Percentiles rank a stretch among this genome's conserved stretches.
Evolutionary conservation across 2,797 vertebrate species (phyloP).

Genomic region (Epinephelus malabaricus): DNA sequence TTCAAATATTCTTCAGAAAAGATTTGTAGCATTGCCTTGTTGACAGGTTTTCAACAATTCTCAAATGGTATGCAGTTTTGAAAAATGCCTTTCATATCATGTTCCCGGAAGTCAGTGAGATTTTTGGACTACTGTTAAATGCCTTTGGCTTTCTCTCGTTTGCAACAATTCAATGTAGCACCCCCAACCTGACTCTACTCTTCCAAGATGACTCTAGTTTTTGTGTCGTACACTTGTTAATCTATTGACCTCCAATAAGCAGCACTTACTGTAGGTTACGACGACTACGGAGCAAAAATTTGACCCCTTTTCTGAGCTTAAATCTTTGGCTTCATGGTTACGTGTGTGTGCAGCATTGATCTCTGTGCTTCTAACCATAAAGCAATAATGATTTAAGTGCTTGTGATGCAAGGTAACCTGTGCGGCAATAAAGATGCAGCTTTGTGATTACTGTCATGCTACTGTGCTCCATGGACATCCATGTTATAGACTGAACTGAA

Average conservation of each 20-base stretch:
- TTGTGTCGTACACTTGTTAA: slow-evolving; percentile 58
- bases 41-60: slow-evolving; percentile 69
- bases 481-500: slow-evolving; percentile 53
- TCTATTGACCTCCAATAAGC: slow-evolving; percentile 73
- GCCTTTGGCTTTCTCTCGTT: slow-evolving; percentile 74
- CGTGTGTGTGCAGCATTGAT: slow-evolving; percentile 71
- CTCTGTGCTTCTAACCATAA: slow-evolving; percentile 84
- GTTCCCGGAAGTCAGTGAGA: slow-evolving; percentile 63
- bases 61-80: slow-evolving; percentile 78
- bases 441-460: slow-evolving; percentile 79
- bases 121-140: slow-evolving; percentile 68
- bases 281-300: slow-evolving; percentile 53
- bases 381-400: slow-evolving; percentile 85
- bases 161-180: slow-evolving; percentile 83
- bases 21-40: slow-evolving; percentile 83
- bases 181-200: slow-evolving; percentile 60
- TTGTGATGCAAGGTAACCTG: slow-evolving; percentile 80
- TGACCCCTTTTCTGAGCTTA: slow-evolving; percentile 63
- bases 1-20: slow-evolving; percentile 64
- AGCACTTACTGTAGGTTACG: slow-evolving; percentile 71
- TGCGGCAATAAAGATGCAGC: slow-evolving; percentile 84
- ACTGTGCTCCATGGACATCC: slow-evolving; percentile 68
- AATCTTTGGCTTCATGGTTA: slow-evolving; percentile 82
- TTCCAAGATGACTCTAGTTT: slow-evolving; percentile 65
- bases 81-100: slow-evolving; percentile 73